Percentiles rank a stretch among this genome's conserved stretches.
Conservation (phyloP, 1,140 invertebrate genomes). For the Amphibalanus amphitrite region DNA sequence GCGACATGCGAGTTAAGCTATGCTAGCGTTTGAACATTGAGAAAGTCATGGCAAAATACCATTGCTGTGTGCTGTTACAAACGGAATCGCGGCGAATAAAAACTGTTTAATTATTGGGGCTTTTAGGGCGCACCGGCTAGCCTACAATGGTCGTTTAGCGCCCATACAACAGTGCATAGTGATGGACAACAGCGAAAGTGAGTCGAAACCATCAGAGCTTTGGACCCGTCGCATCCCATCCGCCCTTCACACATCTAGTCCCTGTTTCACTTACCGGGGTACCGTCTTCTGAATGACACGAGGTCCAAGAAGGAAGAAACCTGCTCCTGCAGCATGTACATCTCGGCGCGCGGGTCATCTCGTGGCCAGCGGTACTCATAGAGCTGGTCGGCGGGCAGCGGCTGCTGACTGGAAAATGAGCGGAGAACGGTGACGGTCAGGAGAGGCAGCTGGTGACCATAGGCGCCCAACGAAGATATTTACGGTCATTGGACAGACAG, state of each 20-base stretch:
- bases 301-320: background rate
- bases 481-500: too few species aligned
- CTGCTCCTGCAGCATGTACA: constrained; percentile 1
- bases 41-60: background rate
- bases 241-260: background rate
- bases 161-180: background rate
- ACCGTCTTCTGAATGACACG: background rate
- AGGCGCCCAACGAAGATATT: too few species aligned
- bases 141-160: too few species aligned
- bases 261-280: background rate
- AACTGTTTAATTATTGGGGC: too few species aligned
- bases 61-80: background rate
- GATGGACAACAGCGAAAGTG: background rate
- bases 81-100: background rate
- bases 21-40: too few species aligned
- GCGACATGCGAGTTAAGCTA: too few species aligned
- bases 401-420: background rate
- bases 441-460: too few species aligned
- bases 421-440: too few species aligned
- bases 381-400: background rate
- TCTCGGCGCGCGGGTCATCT: background rate
- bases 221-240: background rate
- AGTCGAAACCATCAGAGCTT: background rate
- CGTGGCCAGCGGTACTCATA: background rate
- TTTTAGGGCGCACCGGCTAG: too few species aligned